phyloP scores from a whole-genome alignment of 2,113 vertebrate genomes.

The Thamnaconus septentrionalis region DNA sequence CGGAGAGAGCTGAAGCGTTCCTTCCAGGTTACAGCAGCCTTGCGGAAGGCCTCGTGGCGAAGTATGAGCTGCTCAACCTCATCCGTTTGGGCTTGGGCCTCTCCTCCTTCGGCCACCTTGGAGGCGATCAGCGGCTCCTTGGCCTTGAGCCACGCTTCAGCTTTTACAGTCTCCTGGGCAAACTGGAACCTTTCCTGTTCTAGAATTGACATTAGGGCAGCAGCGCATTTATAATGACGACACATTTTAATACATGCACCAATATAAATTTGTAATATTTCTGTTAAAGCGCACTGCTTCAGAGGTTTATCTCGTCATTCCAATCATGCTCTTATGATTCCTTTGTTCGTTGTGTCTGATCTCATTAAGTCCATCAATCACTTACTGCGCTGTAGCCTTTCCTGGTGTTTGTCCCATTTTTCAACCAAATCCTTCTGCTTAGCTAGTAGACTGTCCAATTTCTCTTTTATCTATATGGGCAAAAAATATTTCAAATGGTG shows the following conservation, averaged over 20 bases:
- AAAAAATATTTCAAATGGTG: background rate
- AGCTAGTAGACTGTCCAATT: constrained; percentile 85
- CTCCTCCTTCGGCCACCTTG: constrained; percentile 69
- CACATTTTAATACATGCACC: constrained; percentile 8
- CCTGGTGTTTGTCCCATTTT: constrained; percentile 90
- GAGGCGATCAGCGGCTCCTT: constrained; percentile 84
- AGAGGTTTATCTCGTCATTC: background rate
- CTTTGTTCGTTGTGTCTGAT: too few relatives aligned
- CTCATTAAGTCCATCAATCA: constrained; percentile 11
- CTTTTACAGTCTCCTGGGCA: constrained; percentile 82
- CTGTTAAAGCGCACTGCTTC: background rate
- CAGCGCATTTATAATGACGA: constrained; percentile 9
- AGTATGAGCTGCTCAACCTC: constrained; percentile 94
- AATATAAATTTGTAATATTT: background rate
- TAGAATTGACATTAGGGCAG: constrained; percentile 50
- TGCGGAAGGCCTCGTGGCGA: constrained; percentile 91
- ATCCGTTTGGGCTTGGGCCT: constrained; percentile 81
- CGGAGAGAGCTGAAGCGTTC: constrained; percentile 88
- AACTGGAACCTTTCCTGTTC: constrained; percentile 87
- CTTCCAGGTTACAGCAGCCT: constrained; percentile 88
- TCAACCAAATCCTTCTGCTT: constrained; percentile 85
- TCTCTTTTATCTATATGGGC: constrained; percentile 84
- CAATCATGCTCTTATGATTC: background rate
- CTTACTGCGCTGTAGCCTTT: constrained; percentile 86
- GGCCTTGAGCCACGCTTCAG: constrained; percentile 86